Conservation (phyloP, 1,140 invertebrate genomes). For the Lepidostoma basale region DNA sequence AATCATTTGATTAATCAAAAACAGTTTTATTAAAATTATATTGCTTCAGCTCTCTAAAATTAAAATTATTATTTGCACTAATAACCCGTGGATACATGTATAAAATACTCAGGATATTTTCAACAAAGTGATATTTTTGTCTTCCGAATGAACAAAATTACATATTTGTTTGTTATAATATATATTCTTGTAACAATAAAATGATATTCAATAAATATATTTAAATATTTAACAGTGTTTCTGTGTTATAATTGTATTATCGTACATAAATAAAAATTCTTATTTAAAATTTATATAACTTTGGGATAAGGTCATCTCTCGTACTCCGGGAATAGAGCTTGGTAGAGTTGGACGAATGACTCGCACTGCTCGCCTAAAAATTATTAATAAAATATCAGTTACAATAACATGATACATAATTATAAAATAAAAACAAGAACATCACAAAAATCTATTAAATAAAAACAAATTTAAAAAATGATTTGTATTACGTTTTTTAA, state of each 20-base stretch:
- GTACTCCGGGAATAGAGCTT: constrained; percentile 47
- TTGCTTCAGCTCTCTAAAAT: no score
- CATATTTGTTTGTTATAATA: no score
- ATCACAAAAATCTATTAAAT: background rate
- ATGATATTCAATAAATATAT: no score
- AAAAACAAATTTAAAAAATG: background rate
- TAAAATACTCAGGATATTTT: no score
- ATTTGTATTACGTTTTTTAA: background rate
- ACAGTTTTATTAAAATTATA: no score
- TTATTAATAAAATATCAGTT: no score
- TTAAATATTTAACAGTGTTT: background rate
- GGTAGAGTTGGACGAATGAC: constrained; percentile 65
- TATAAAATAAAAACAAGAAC: background rate
- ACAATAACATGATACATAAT: constrained; percentile 29
- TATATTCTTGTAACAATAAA: background rate
- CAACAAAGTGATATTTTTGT: no score
- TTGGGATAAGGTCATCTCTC: constrained; percentile 10
- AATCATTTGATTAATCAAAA: no score
- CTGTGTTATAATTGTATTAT: background rate
- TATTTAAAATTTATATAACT: background rate
- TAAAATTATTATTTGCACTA: no score
- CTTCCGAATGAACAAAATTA: no score
- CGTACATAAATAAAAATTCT: background rate
- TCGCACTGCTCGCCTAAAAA: constrained; percentile 67
- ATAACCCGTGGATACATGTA: no score